Evolutionary conservation across 2,113 vertebrate genomes (phyloP), one percentile per base, ranked within the genome.

Genomic region (Bubo scandiacus): DNA sequence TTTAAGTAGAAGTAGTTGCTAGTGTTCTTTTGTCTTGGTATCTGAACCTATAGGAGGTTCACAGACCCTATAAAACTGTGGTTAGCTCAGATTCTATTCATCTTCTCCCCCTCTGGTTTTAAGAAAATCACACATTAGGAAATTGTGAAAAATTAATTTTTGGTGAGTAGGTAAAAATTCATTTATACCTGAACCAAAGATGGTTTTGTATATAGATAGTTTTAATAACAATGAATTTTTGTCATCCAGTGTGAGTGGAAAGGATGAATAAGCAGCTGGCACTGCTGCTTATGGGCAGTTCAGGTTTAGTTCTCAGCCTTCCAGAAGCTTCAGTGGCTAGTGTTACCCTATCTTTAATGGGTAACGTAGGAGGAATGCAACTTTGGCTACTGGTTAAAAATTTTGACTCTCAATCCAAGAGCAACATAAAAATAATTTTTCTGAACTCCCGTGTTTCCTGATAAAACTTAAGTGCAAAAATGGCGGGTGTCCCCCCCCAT

Each of bases 1-100:
- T 88, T 90, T 57, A 81, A 96, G 63, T 71, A 65, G 71, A 95
- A 95, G 68, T 45, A 49, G 67, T 81, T 95, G 23, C 51, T 59
- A 79, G 67, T 78, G 34, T 78, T 93, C 82, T 86, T 87, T 91
- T 95, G 51, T 94, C 40, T 81, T 78, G 47, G 29, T 89, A 34
- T 57, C 61, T 94, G 91, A 96, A 92, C 63, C 75, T 88, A 21
- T 47, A 19, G 18, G 45, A 47, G 2, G 7, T 86, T 91, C 66
- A 68, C 47, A 91, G 43, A 30, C 88, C 55, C 42, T 57, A 17
- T 51, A 62, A 32, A 89, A 34, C 17, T 4, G 7, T 73, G 68
- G 34, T 30, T 68, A 61, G 61, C 57, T 86, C 23, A 40, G 72
- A 68, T 80, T 65, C 20, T 51, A 2, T 80, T 88, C 45, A 47